A percentile compares a stretch with the other conserved stretches of the same genome.
phyloP scores from a whole-genome alignment of 2,888 invertebrate genomes.

The Microdon myrmicae region DNA sequence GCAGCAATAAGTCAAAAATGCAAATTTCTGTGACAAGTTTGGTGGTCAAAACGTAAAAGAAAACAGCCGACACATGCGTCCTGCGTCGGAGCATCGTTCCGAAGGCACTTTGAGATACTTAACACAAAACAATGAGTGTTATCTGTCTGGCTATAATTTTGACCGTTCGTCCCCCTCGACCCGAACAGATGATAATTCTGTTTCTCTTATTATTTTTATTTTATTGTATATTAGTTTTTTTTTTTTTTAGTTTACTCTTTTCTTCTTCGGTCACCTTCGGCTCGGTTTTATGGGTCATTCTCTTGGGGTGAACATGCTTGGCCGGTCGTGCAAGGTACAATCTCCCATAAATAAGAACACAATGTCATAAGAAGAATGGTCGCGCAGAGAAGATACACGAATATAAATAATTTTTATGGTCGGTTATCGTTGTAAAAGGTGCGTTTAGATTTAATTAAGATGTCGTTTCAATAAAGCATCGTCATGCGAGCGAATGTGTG shows the following conservation, averaged over 20 bases:
- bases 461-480: slow-evolving; percentile 34
- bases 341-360: slow-evolving; percentile 9
- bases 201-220: no score
- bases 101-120: slow-evolving; percentile 43
- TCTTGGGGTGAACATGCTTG: slow-evolving; percentile 49
- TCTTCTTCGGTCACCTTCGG: no score
- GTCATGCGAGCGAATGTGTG: no score
- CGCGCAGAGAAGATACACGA: slow-evolving; percentile 12
- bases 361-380: slow-evolving; percentile 6
- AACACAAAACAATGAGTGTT: no score
- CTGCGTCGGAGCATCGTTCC: no score
- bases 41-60: no score
- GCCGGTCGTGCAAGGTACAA: slow-evolving; percentile 21
- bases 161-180: no score
- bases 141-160: slow-evolving; percentile 45
- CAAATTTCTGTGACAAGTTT: slow-evolving; percentile 47
- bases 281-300: slow-evolving; percentile 48
- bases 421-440: slow-evolving; percentile 50
- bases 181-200: no score
- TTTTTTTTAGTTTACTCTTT: no score
- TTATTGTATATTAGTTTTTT: no score
- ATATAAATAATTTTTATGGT: slow-evolving; percentile 50
- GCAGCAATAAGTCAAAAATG: slow-evolving; percentile 52
- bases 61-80: not conserved
- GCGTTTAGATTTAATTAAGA: slow-evolving; percentile 53